Conservation (phyloP, 2,888 invertebrate genomes). For the Drosophila formosana region DNA sequence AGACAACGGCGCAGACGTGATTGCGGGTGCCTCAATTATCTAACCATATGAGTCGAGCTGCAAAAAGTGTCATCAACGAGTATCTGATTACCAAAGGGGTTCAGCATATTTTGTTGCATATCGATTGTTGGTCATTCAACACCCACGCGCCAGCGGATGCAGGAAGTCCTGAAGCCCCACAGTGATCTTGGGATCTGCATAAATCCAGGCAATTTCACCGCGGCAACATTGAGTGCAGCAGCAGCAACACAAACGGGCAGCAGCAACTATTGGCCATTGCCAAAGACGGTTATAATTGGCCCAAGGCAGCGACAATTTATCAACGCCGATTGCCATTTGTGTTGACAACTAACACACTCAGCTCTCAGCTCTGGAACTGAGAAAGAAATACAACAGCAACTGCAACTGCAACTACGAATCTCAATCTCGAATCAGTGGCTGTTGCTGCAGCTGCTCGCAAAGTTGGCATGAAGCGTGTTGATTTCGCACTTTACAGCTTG, state of each 20-base stretch:
- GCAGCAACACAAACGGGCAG: not conserved
- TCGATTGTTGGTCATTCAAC: slow-evolving; percentile 65
- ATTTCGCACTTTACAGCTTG: slow-evolving; percentile 82
- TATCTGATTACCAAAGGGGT: slow-evolving; percentile 60
- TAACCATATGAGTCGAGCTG: slow-evolving; percentile 45
- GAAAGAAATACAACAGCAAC: slow-evolving; percentile 30
- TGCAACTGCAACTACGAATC: slow-evolving; percentile 7
- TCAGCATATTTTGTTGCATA: slow-evolving; percentile 50
- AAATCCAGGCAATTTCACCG: slow-evolving; percentile 55
- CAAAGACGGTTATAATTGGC: slow-evolving; percentile 82
- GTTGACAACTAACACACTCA: slow-evolving; percentile 78
- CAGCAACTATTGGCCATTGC: slow-evolving; percentile 52
- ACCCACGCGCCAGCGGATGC: slow-evolving; percentile 65
- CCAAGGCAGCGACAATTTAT: slow-evolving; percentile 80
- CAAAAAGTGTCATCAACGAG: slow-evolving; percentile 28
- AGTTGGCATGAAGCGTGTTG: slow-evolving; percentile 82
- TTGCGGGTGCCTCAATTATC: slow-evolving; percentile 69
- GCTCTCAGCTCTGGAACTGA: slow-evolving; percentile 34
- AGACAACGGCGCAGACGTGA: slow-evolving; percentile 28
- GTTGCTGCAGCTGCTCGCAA: slow-evolving; percentile 34
- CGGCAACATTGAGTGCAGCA: slow-evolving; percentile 18
- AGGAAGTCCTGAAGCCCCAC: slow-evolving; percentile 50
- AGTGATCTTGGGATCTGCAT: slow-evolving; percentile 74
- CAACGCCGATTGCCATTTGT: slow-evolving; percentile 80
- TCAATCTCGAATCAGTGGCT: slow-evolving; percentile 29